A percentile compares a stretch with the other conserved stretches of the same genome.
Evolutionary conservation across 1,140 invertebrate genomes (phyloP).

Genomic region (Lordiphosa stackelbergi): DNA sequence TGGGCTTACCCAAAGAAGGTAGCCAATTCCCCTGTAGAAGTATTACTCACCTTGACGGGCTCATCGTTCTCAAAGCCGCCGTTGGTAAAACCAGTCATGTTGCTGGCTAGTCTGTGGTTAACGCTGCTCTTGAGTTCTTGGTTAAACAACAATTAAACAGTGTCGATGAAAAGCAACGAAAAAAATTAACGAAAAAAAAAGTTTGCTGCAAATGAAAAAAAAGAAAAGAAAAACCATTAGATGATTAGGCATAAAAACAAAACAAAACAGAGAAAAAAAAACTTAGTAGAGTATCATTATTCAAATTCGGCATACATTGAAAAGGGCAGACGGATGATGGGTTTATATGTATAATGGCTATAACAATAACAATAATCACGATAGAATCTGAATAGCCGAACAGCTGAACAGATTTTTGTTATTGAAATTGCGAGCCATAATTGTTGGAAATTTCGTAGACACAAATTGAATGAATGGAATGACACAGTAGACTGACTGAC

Average conservation of each 20-base stretch:
- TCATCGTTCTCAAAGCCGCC: conserved; percentile 74
- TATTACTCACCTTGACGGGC: conserved; percentile 69
- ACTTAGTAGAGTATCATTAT: conserved; percentile 24
- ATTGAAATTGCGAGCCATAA: conserved; percentile 65
- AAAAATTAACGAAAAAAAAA: conserved; percentile 10
- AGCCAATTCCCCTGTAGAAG: too few species aligned
- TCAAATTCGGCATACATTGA: conserved; percentile 26
- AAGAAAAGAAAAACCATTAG: conserved; percentile 23
- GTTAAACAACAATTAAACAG: conserved; percentile 44
- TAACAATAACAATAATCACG: conserved; percentile 50
- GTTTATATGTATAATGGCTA: conserved; percentile 14
- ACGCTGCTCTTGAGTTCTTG: conserved; percentile 15
- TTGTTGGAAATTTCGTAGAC: conserved; percentile 46
- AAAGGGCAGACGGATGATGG: conserved; percentile 8
- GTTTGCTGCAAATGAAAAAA: conserved; percentile 43
- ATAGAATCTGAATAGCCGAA: conserved; percentile 41
- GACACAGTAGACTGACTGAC: not conserved
- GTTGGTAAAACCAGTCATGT: conserved; percentile 75
- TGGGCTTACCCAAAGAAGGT: too few species aligned
- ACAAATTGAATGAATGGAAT: conserved; percentile 35
- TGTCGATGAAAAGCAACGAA: conserved; percentile 1
- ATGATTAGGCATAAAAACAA: conserved; percentile 23
- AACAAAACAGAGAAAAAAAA: conserved; percentile 7
- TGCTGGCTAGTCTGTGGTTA: conserved; percentile 42
- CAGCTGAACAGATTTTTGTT: conserved; percentile 46